Evolutionary conservation across 2,113 vertebrate genomes (phyloP), one percentile per base, ranked within the genome.

Genomic region (Lampris incognitus): DNA sequence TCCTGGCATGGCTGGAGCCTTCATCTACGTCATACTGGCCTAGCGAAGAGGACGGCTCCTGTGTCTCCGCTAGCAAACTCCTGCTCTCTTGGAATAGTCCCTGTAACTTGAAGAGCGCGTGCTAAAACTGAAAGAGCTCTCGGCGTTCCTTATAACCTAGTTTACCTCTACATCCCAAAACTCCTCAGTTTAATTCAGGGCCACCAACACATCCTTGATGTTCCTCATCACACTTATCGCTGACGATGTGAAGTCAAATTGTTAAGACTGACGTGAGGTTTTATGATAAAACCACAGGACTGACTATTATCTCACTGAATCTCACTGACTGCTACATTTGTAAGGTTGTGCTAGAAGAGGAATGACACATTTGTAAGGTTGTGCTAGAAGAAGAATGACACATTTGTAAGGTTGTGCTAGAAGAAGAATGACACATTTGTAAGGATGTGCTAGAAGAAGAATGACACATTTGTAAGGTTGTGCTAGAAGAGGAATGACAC

Each of bases 1-100:
- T 24, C 40, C 66, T 46, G 37, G 57, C 65, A 63, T 74, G 60
- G 69, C 72, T 70, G 50, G 11, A n/a, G 52, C 52, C 36, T 58
- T 9, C 13, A 51, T 57, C 24, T 41, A 81, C 63, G 13, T 40
- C 38, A 41, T 62, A 72, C 60, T n/a, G 11, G 36, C 24, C 41
- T 63, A 36, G 5, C 36, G 61, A 44, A 44, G n/a, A 44, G 74
- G 58, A 40, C 6, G 37, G 38, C 8, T n/a, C 39, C 38, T 6
- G 8, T 51, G 2, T 6, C 59, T 60, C 38, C 49, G 1, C 49
- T 67, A 76, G 78, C 63, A 56, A 79, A 64, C 11, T 48, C 65
- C 65, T 66, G 67, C 48, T 59, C 36, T 55, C 57, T 59, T n/a
- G 44, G 36, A 42, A 56, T 51, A 66, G 54, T 41, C 59, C 63